Evolutionary conservation across 2,888 invertebrate species (phyloP).

Genomic region (Thera britannica): DNA sequence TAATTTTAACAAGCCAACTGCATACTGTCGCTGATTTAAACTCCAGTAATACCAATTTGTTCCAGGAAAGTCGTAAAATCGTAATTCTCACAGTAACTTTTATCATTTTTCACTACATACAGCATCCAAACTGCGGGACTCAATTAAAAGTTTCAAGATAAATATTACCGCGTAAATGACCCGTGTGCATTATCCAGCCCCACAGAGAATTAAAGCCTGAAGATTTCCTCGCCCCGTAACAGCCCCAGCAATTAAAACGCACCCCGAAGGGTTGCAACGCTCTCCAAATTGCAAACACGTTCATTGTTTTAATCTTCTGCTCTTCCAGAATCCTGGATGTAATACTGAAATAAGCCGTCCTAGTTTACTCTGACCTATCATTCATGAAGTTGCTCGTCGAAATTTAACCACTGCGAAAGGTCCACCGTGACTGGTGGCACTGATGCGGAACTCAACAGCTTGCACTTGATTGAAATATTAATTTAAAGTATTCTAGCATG

Average conservation of each 20-base stretch:
- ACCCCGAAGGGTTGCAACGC: slow-evolving; percentile 79
- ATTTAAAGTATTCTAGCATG: slow-evolving; percentile 55
- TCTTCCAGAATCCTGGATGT: slow-evolving; percentile 67
- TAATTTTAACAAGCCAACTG: too few species aligned
- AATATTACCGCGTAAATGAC: slow-evolving; percentile 56
- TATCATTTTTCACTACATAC: slow-evolving; percentile 3
- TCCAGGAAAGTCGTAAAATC: neutral
- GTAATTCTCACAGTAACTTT: neutral
- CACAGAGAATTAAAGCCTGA: slow-evolving; percentile 62
- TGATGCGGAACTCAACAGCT: slow-evolving; percentile 57
- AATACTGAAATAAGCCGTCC: slow-evolving; percentile 63
- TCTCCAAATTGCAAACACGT: slow-evolving; percentile 81
- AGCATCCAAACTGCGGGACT: slow-evolving; percentile 15
- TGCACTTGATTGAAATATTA: slow-evolving; percentile 77
- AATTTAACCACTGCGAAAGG: slow-evolving; percentile 40
- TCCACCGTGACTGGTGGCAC: slow-evolving; percentile 54
- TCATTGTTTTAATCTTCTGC: slow-evolving; percentile 81
- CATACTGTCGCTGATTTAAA: too few species aligned
- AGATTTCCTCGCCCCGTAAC: slow-evolving; percentile 60
- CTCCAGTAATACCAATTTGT: neutral
- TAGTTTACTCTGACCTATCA: slow-evolving; percentile 55
- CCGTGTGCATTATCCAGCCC: slow-evolving; percentile 54
- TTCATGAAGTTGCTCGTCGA: slow-evolving; percentile 32
- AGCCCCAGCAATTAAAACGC: slow-evolving; percentile 82
- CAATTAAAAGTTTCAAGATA: slow-evolving; percentile 48